Conservation (phyloP, 2,888 invertebrate species). For the Dermolepida albohirtum region DNA sequence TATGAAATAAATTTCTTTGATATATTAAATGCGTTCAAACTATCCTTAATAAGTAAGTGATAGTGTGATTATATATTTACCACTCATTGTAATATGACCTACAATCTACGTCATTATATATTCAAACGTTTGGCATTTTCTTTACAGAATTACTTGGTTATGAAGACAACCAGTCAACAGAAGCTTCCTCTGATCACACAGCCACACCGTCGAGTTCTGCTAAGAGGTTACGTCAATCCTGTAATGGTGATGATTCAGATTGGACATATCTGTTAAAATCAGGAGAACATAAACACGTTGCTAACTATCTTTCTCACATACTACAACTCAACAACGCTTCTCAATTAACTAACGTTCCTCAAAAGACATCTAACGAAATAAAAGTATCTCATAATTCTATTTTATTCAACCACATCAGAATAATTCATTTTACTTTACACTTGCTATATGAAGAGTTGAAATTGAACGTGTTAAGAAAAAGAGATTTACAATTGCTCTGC, state of each 20-base stretch:
- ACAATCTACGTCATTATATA: too few species aligned
- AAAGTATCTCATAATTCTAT: conserved; percentile 74
- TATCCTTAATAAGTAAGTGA: too few species aligned
- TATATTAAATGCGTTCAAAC: too few species aligned
- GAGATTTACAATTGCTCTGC: conserved; percentile 76
- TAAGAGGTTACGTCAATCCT: conserved; percentile 84
- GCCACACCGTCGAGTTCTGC: conserved; percentile 68
- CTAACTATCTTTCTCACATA: conserved; percentile 55
- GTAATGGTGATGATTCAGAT: conserved; percentile 82
- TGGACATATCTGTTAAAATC: conserved; percentile 77
- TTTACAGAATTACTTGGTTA: conserved; percentile 76
- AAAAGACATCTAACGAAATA: conserved; percentile 49
- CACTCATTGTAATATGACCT: too few species aligned
- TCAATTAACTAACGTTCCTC: not conserved
- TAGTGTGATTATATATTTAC: too few species aligned
- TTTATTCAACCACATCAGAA: conserved; percentile 79
- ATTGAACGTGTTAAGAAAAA: conserved; percentile 77
- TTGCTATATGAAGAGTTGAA: conserved; percentile 93
- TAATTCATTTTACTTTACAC: conserved; percentile 85
- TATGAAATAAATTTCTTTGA: too few species aligned
- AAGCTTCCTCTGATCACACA: conserved; percentile 57
- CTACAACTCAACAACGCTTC: conserved; percentile 15
- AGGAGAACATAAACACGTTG: conserved; percentile 69
- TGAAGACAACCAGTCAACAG: conserved; percentile 64
- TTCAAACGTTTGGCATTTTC: conserved; percentile 30